These are phyloP conservation scores for Ceratoteleas bidentatus DNA, from an alignment of 1,140 invertebrate species.

Conservation along the genomic window DNA sequence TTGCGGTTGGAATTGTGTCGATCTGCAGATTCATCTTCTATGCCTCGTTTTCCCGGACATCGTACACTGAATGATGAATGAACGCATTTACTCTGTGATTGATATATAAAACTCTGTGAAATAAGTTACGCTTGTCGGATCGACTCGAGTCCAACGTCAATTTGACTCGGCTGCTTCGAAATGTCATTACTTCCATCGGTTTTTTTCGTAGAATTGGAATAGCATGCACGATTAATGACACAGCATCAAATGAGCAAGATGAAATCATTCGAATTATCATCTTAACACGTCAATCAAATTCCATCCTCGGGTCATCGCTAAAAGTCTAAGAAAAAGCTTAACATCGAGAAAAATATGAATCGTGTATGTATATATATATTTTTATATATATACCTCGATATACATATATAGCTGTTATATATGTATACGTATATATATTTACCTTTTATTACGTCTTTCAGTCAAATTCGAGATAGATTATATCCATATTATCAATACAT, in stretches of 20 bases:
- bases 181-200: constrained; percentile 20
- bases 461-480: constrained; percentile 78
- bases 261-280: constrained; percentile 47
- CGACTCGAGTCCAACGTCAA: constrained; percentile 19
- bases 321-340: constrained; percentile 77
- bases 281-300: constrained; percentile 62
- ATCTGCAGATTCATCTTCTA: no score
- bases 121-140: background rate
- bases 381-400: no score
- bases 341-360: constrained; percentile 80
- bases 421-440: constrained; percentile 64
- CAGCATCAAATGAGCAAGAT: constrained; percentile 59
- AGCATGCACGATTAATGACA: constrained; percentile 58
- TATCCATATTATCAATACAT: constrained; percentile 68
- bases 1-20: background rate
- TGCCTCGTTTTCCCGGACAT: no score
- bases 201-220: constrained; percentile 21
- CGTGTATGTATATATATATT: constrained; percentile 58
- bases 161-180: constrained; percentile 1
- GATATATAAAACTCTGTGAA: no score
- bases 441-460: constrained; percentile 72
- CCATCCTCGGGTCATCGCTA: constrained; percentile 59
- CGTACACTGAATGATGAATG: no score
- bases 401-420: constrained; percentile 29
- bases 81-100: no score